A percentile compares a stretch with the other conserved stretches of the same genome.
Conservation (phyloP, 2,113 vertebrate genomes). For the Sinocyclocheilus grahami region DNA sequence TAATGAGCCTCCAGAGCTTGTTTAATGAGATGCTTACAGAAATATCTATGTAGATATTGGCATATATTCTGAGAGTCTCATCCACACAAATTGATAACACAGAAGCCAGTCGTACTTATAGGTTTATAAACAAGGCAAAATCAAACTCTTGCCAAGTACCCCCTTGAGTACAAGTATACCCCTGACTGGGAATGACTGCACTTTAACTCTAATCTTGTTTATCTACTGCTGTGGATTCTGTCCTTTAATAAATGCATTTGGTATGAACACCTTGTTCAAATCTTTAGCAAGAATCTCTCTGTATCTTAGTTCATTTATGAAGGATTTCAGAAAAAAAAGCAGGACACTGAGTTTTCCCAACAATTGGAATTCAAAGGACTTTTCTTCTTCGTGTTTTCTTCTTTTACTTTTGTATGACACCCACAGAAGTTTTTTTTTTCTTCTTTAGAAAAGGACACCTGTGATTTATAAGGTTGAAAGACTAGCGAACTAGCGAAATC, state of each 20-base stretch:
- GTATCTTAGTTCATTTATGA: neutral
- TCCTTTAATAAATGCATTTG: neutral
- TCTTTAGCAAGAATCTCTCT: neutral
- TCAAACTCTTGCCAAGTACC: neutral
- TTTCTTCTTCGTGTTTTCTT: neutral
- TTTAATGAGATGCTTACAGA: constrained; percentile 10
- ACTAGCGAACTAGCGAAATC: neutral
- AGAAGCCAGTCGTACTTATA: neutral
- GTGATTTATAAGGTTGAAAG: neutral
- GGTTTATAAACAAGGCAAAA: neutral
- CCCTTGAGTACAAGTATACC: neutral
- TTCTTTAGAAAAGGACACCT: neutral
- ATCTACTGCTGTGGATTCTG: neutral
- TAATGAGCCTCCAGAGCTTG: constrained; percentile 1
- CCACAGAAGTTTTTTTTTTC: neutral
- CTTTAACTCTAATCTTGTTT: neutral
- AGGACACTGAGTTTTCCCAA: neutral
- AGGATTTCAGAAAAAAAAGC: neutral
- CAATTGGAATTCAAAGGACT: no score
- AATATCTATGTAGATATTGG: neutral
- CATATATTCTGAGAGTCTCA: neutral
- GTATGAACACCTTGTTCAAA: neutral
- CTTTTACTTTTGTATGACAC: neutral
- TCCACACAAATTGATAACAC: neutral
- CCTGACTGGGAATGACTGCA: neutral